Conservation (phyloP, 2,888 invertebrate genomes). For the Epistrophella euchroma region DNA sequence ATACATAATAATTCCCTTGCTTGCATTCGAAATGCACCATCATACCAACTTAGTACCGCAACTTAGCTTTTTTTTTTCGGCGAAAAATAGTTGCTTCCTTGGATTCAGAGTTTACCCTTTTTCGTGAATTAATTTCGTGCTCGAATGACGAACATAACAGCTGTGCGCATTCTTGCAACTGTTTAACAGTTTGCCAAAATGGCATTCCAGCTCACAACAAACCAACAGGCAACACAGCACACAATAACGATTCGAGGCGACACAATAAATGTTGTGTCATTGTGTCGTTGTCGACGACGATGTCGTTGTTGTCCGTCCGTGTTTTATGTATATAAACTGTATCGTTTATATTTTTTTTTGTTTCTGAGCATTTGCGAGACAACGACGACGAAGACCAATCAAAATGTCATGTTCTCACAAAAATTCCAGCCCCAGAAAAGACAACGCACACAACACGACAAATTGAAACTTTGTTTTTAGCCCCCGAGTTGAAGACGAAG, state of each 20-base stretch:
- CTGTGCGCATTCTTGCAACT: slow-evolving; percentile 71
- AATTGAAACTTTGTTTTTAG: slow-evolving; percentile 67
- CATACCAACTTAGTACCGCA: not conserved
- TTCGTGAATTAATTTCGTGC: slow-evolving; percentile 67
- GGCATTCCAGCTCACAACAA: slow-evolving; percentile 61
- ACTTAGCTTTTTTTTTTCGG: not conserved
- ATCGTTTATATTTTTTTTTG: slow-evolving; percentile 25
- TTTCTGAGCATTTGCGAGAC: slow-evolving; percentile 33
- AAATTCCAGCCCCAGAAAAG: slow-evolving; percentile 69
- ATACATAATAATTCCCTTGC: slow-evolving; percentile 33
- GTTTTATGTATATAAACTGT: slow-evolving; percentile 27
- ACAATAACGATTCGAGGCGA: slow-evolving; percentile 66
- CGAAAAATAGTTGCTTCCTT: not conserved
- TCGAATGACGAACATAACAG: slow-evolving; percentile 62
- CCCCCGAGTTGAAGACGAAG: slow-evolving; percentile 9
- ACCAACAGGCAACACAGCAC: slow-evolving; percentile 6
- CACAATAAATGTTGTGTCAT: slow-evolving; percentile 72
- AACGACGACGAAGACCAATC: slow-evolving; percentile 53
- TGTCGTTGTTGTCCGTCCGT: slow-evolving; percentile 25
- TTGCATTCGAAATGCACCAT: not conserved
- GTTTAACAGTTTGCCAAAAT: slow-evolving; percentile 73
- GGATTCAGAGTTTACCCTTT: slow-evolving; percentile 17
- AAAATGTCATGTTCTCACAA: slow-evolving; percentile 76
- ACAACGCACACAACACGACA: slow-evolving; percentile 71
- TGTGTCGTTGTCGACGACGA: slow-evolving; percentile 42